Base-by-base conservation (phyloP, 2,888 invertebrate species). In the Brachyptera putata region DNA sequence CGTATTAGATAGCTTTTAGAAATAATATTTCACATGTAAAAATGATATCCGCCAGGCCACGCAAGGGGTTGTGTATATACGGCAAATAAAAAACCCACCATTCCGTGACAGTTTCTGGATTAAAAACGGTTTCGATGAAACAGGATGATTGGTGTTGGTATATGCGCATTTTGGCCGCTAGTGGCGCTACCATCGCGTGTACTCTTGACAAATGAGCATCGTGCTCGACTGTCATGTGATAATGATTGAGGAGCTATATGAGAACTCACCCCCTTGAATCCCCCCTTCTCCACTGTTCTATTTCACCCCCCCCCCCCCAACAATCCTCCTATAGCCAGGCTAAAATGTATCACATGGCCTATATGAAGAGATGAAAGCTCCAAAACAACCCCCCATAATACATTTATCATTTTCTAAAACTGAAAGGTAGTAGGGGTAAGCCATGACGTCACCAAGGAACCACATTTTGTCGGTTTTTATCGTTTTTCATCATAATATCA, bases 171-270 rank as follows among this genome's bases (percentile, higher is more conserved):
- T n/a, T 34, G 34, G 41, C 56, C 56, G 30, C 55, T 13, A 24
- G 57, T 36, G 43, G 14, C 37, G 56, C 34, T 34, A 7, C 7
- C 34, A 11, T 34, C 34, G 39, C 13, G 39, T 37, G 39, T 37
- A 37, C 39, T 58, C 56, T 58, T 64, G 64, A 64, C 64, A 64
- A 64, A 64, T 64, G 64, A 62, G 62, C 62, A 56, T 57, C 50
- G 62, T 58, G 60, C 56, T 57, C 46, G 57, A 60, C 64, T 65
- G 65, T 65, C 65, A 63, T 61, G 63, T 62, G 59, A 60, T 59
- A n/a, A 65, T 65, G 65, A 65, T 65, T 63, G 65, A 65, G 65
- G 61, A 61, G 2, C 7, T n/a, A n/a, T n/a, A n/a, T n/a, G n/a
- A n/a, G n/a, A n/a, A 11, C 30, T 13, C 2, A 34, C 14, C 34